phyloP scores from a whole-genome alignment of 2,797 vertebrate species.

The Rallus crepitans region DNA sequence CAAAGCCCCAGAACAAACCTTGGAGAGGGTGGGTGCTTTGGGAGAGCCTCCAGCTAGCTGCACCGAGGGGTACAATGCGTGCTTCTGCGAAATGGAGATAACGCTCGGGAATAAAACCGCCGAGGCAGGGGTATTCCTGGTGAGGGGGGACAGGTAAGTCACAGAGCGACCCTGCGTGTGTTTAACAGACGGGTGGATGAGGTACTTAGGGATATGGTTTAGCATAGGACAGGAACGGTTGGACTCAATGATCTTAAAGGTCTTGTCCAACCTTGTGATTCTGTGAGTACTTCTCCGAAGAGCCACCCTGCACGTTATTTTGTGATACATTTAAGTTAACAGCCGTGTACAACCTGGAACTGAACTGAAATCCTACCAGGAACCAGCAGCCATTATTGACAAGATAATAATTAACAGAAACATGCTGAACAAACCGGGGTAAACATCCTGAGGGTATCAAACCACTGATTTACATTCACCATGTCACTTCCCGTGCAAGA shows the following conservation, averaged over 20 bases:
- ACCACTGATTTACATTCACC: background rate
- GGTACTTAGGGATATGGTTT: too few relatives aligned
- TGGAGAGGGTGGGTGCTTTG: rapidly evolving
- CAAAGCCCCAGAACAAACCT: background rate
- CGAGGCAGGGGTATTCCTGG: background rate
- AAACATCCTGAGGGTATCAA: constrained; percentile 17
- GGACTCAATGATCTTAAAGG: too few relatives aligned
- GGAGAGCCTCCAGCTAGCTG: background rate
- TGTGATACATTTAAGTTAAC: background rate
- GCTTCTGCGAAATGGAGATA: background rate
- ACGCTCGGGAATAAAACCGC: rapidly evolving
- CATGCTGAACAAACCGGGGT: background rate
- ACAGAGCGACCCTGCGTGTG: background rate
- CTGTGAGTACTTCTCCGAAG: background rate
- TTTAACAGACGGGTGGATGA: too few relatives aligned
- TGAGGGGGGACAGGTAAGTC: background rate
- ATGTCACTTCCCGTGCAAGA: background rate
- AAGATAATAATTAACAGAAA: background rate
- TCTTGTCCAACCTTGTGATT: too few relatives aligned
- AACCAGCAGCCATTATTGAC: background rate
- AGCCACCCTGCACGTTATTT: background rate
- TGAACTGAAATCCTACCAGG: background rate
- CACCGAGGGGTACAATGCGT: background rate
- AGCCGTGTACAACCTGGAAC: rapidly evolving
- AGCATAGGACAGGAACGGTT: too few relatives aligned